Percentiles rank a stretch among this genome's conserved stretches.
phyloP scores from a whole-genome alignment of 1,140 invertebrate species.

The Rhizoglyphus robini region DNA sequence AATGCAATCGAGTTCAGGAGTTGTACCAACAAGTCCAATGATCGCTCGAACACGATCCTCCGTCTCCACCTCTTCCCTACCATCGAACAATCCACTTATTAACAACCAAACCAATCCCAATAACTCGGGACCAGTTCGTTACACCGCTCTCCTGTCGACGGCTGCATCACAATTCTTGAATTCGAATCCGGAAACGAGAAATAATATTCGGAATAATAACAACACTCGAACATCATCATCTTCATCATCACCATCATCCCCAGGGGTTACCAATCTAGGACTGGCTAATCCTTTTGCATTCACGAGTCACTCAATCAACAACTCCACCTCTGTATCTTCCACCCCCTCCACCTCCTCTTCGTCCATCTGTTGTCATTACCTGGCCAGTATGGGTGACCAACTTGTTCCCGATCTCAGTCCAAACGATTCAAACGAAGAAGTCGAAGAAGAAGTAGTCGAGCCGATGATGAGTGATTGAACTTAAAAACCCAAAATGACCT shows the following conservation, averaged over 20 bases:
- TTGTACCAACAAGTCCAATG: too few species aligned
- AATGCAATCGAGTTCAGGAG: too few species aligned
- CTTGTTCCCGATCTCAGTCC: conserved; percentile 10
- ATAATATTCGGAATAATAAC: not conserved
- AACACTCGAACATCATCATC: not conserved
- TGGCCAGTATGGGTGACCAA: not conserved
- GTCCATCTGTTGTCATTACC: not conserved
- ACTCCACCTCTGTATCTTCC: not conserved
- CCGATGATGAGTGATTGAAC: not conserved
- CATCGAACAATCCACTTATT: too few species aligned
- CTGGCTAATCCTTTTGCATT: not conserved
- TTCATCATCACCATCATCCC: not conserved
- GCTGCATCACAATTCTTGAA: not conserved
- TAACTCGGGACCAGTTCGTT: too few species aligned
- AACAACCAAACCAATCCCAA: too few species aligned
- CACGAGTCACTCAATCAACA: not conserved
- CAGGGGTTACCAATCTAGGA: not conserved
- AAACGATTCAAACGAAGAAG: not conserved
- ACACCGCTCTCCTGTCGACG: not conserved
- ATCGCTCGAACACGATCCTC: not conserved
- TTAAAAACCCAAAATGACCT: too few species aligned
- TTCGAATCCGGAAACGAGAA: not conserved
- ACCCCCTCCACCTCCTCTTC: not conserved
- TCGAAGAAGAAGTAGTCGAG: too few species aligned
- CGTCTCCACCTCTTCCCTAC: not conserved